Percentiles rank a stretch among this genome's conserved stretches.
Conservation (phyloP, 2,888 invertebrate genomes). For the Hypena proboscidalis region DNA sequence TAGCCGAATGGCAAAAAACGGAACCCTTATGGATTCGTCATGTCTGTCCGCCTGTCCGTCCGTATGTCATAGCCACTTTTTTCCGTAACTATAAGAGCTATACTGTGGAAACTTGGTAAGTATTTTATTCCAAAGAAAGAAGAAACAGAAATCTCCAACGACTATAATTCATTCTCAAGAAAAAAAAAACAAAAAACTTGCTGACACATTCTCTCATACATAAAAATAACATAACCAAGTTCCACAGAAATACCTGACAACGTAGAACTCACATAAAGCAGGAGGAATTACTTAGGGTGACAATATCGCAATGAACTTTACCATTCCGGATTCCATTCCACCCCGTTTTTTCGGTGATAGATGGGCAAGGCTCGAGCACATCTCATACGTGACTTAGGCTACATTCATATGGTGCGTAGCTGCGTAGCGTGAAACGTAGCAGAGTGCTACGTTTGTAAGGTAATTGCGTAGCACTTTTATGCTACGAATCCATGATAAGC, state of each 20-base stretch:
- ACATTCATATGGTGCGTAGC: not conserved
- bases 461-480: not conserved
- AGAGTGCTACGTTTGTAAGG: not conserved
- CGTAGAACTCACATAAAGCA: slow-evolving; percentile 30
- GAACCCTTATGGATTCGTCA: too few species aligned
- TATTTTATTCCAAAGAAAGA: too few species aligned
- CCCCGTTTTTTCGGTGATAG: slow-evolving; percentile 38
- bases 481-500: too few species aligned
- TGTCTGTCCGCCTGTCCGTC: too few species aligned
- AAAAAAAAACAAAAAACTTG: too few species aligned
- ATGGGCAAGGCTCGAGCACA: slow-evolving; percentile 23
- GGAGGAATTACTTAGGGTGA: slow-evolving; percentile 38
- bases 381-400: slow-evolving; percentile 21
- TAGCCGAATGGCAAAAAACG: too few species aligned
- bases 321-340: slow-evolving; percentile 29
- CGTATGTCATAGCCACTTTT: too few species aligned
- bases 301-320: slow-evolving; percentile 45
- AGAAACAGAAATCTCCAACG: too few species aligned
- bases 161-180: not conserved
- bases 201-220: not conserved
- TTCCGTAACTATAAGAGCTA: too few species aligned
- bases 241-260: slow-evolving; percentile 24
- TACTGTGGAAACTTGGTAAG: too few species aligned
- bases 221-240: slow-evolving; percentile 21
- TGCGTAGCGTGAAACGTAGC: too few species aligned